phyloP scores from a whole-genome alignment of 2,113 vertebrate genomes.

The Spheniscus mendiculus region DNA sequence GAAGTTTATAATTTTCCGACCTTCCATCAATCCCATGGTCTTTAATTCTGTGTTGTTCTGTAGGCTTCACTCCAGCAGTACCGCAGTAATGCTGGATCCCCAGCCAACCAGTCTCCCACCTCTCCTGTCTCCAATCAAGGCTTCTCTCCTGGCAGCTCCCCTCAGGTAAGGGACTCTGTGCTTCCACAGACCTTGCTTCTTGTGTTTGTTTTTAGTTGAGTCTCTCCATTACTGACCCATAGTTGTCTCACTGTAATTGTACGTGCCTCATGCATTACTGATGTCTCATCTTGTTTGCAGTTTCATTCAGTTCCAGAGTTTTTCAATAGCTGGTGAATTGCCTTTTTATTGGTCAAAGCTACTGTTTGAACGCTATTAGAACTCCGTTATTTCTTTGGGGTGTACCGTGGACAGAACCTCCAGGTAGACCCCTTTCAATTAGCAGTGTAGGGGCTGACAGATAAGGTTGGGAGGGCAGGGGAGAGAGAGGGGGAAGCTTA shows the following conservation, averaged over 20 bases:
- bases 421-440: not conserved
- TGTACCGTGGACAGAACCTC: not conserved
- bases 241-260: constrained; percentile 35
- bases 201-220: constrained; percentile 41
- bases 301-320: not conserved
- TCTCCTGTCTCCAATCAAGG: constrained; percentile 99
- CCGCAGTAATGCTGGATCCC: constrained; percentile 95
- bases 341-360: not conserved
- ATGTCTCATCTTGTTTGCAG: constrained; percentile 42
- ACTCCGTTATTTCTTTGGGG: not conserved
- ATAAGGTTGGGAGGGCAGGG: not conserved
- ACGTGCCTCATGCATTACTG: constrained; percentile 65
- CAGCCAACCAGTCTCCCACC: constrained; percentile 99
- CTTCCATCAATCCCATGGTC: constrained; percentile 45
- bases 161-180: constrained; percentile 92
- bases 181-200: constrained; percentile 67
- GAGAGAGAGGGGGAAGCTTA: not conserved
- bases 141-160: constrained; percentile 98
- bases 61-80: constrained; percentile 96
- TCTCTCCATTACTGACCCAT: constrained; percentile 32
- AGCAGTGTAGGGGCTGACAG: not conserved
- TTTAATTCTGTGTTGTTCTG: constrained; percentile 81
- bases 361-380: not conserved
- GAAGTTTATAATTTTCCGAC: not conserved
- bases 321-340: not conserved